Evolutionary conservation across 2,888 invertebrate genomes (phyloP), one percentile per base, ranked within the genome.

Genomic region (Pterostichus niger): DNA sequence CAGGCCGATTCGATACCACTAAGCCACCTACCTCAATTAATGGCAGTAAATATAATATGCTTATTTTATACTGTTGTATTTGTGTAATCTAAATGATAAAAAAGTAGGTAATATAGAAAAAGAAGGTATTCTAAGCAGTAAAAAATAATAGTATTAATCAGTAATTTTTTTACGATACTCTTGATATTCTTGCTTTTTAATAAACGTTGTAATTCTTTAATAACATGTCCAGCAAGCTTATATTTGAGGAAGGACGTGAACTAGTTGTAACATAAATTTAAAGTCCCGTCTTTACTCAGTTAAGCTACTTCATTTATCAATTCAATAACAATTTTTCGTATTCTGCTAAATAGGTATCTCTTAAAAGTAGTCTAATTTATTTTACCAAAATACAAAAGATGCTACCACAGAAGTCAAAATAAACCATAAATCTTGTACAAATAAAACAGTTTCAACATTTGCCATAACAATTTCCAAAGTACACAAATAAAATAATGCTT

Each of bases 401-500:
- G 2, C 24, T 59, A 64, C n/a, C 33, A 17, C 15, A 13, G 9
- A 44, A 17, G 68, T 71, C 68, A 71, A 71, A 44, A 71, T 71
- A 71, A 71, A 44, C 68, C 68, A 71, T 71, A 71, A 71, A 71
- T 71, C 44, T 71, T 17, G 10, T 6, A 64, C 64, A 64, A 64
- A 64, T 64, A 64, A 40, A 64, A 64, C 64, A 64, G 31, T 59
- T 54, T 54, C 15, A 54, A 17, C 40, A 54, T 31, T 64, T 71
- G 15, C 44, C 44, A 46, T 40, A 24, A 44, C 40, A 71, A 71
- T 44, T 71, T 71, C 68, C 44, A 71, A 71, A 71, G 40, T 44
- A 71, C 40, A 71, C 68, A 71, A 71, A 71, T 68, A 68, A 68
- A 68, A 68, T 68, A 68, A 68, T 68, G 15, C 61, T 33, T 61